Percentiles rank a stretch among this genome's conserved stretches.
phyloP scores from a whole-genome alignment of 2,113 vertebrate genomes.

The Petrocephalus zakoni region DNA sequence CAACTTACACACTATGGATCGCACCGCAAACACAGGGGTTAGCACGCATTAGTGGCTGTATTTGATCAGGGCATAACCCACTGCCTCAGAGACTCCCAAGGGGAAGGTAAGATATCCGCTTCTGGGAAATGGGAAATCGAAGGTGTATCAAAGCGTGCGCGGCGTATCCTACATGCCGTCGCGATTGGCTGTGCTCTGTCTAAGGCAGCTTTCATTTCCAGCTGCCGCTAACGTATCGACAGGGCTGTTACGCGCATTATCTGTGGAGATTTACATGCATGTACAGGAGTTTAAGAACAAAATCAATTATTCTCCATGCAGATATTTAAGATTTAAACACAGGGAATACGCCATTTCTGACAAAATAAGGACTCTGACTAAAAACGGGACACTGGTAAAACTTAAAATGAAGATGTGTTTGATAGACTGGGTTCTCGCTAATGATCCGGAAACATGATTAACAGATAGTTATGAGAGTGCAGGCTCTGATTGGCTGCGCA shows the following conservation, averaged over 20 bases:
- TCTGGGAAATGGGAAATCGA: background rate
- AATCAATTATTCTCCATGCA: background rate
- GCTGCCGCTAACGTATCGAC: background rate
- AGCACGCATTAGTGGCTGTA: background rate
- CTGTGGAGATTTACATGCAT: background rate
- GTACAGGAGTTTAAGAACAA: background rate
- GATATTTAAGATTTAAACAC: background rate
- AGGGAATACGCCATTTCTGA: background rate
- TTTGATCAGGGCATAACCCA: slow-evolving; percentile 3
- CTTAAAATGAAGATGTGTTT: background rate
- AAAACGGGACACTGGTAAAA: background rate
- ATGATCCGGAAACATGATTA: background rate
- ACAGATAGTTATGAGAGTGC: background rate
- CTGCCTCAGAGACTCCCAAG: background rate
- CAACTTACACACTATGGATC: background rate
- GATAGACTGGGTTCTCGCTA: background rate
- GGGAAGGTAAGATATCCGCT: background rate
- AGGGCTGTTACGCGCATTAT: background rate
- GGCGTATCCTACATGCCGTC: slow-evolving; percentile 4
- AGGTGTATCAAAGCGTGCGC: slow-evolving; percentile 36
- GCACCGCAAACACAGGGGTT: background rate
- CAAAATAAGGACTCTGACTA: background rate
- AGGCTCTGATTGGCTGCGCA: background rate
- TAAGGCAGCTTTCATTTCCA: background rate
- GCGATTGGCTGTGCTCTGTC: background rate